Conservation (phyloP, 2,888 invertebrate species). For the Bembecia ichneumoniformis region DNA sequence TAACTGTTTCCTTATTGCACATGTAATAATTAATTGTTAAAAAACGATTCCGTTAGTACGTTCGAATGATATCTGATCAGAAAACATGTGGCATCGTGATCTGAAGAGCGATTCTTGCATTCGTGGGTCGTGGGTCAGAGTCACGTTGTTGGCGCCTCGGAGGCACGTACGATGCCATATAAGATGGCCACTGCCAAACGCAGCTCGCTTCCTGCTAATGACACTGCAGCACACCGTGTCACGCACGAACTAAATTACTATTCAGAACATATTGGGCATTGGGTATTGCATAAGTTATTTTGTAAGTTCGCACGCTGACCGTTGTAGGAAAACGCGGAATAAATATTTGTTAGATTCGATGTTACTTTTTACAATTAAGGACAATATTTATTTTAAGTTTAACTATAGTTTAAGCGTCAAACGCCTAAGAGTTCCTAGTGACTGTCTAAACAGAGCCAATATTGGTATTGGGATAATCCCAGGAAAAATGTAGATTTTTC, state of each 20-base stretch:
- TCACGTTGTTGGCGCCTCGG: conserved; percentile 24
- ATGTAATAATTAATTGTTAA: background rate
- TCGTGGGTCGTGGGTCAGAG: conserved; percentile 27
- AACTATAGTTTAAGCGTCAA: too few relatives aligned
- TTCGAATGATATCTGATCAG: background rate
- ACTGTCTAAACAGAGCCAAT: too few relatives aligned
- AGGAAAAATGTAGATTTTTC: too few relatives aligned
- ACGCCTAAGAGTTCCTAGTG: too few relatives aligned
- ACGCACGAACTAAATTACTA: background rate
- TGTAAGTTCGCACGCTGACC: background rate
- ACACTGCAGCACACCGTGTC: conserved; percentile 1
- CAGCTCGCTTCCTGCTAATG: conserved; percentile 2
- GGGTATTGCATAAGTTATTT: conserved; percentile 4
- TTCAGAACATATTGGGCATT: conserved; percentile 2
- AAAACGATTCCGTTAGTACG: background rate
- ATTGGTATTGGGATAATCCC: too few relatives aligned
- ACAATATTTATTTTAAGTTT: too few relatives aligned
- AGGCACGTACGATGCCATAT: conserved; percentile 24
- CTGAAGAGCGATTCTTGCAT: background rate
- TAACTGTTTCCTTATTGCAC: background rate
- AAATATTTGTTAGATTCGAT: background rate
- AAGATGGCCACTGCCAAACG: conserved; percentile 3
- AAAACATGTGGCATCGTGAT: background rate
- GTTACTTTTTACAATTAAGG: too few relatives aligned
- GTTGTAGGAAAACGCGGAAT: background rate